phyloP scores from a whole-genome alignment of 1,140 invertebrate genomes.

The Anastrepha ludens region DNA sequence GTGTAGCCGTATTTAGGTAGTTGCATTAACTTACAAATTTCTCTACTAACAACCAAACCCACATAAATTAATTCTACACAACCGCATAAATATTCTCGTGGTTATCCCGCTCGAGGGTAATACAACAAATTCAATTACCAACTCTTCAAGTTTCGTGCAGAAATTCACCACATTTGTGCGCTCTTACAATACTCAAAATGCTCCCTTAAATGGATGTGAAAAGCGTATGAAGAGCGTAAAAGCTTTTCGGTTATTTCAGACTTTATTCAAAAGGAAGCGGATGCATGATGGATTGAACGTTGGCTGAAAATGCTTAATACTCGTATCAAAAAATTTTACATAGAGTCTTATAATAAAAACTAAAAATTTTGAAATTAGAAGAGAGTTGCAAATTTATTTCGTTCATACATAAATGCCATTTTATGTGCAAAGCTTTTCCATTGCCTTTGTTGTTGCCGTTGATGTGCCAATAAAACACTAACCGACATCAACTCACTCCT shows the following conservation, averaged over 20 bases:
- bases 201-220: not conserved
- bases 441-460: constrained; percentile 9
- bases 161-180: constrained; percentile 38
- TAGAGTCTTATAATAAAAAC: too few relatives aligned
- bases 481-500: constrained; percentile 48
- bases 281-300: not conserved
- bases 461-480: constrained; percentile 12
- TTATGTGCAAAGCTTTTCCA: not conserved
- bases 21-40: not conserved
- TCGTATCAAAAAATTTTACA: not conserved
- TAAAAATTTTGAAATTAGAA: too few relatives aligned
- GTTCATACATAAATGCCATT: too few relatives aligned
- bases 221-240: constrained; percentile 2
- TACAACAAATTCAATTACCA: not conserved
- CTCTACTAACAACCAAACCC: not conserved
- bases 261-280: not conserved
- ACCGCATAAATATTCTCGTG: not conserved
- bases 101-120: not conserved
- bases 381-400: too few relatives aligned
- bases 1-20: not conserved
- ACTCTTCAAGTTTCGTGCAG: not conserved
- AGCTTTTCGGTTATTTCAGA: not conserved
- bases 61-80: not conserved
- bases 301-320: not conserved
- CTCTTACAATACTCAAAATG: not conserved